Percentiles rank a stretch among this genome's conserved stretches.
Conservation (phyloP, 2,113 vertebrate species). For the Vimba vimba region DNA sequence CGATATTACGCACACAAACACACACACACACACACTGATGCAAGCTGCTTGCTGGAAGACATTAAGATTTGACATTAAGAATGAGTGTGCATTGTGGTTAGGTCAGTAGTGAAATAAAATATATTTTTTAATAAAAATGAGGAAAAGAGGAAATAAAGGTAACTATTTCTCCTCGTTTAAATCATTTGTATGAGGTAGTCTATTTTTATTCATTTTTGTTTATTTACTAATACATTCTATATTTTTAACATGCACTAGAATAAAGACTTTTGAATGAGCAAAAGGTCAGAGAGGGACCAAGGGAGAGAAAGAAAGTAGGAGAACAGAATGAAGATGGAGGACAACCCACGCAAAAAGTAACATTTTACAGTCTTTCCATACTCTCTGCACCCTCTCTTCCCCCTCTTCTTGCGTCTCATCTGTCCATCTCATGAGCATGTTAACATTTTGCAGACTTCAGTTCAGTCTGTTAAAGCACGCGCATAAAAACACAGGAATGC, state of each 20-base stretch:
- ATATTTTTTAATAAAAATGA: background rate
- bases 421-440: conserved; percentile 75
- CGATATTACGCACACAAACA: conserved; percentile 46
- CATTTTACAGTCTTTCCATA: conserved; percentile 78
- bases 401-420: conserved; percentile 51
- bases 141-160: conserved; percentile 54
- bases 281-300: conserved; percentile 69
- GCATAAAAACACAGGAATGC: conserved; percentile 46
- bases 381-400: conserved; percentile 38
- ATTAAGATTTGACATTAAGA: conserved; percentile 48
- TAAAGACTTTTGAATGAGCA: conserved; percentile 60
- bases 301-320: conserved; percentile 55
- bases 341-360: conserved; percentile 75
- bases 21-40: conserved; percentile 40
- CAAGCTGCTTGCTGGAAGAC: conserved; percentile 50
- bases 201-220: background rate
- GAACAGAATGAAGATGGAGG: conserved; percentile 55
- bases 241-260: conserved; percentile 40
- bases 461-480: conserved; percentile 42
- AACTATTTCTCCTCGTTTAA: background rate
- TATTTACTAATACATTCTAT: conserved; percentile 57
- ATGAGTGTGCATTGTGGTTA: conserved; percentile 60
- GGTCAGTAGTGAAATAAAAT: background rate
- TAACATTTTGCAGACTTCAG: conserved; percentile 67
- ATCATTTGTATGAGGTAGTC: background rate